phyloP scores from a whole-genome alignment of 2,797 vertebrate species.

The Limnodromus scolopaceus region DNA sequence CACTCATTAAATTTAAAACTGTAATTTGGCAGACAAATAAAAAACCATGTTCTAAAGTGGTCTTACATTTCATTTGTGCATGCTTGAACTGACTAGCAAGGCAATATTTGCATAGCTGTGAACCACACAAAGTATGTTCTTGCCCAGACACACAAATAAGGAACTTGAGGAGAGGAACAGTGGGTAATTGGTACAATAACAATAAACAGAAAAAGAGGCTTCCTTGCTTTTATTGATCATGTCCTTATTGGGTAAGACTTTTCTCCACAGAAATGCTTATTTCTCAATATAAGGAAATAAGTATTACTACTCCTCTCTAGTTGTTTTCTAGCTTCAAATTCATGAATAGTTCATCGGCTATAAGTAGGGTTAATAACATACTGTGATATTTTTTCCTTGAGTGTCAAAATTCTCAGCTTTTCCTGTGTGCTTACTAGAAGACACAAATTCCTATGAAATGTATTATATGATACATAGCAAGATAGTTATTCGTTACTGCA shows the following conservation, averaged over 20 bases:
- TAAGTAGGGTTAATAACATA: not conserved
- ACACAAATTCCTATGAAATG: not conserved
- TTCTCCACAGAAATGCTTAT: not conserved
- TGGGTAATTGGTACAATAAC: not conserved
- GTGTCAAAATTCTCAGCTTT: not conserved
- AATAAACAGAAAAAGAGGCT: not conserved
- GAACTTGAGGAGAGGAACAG: not conserved
- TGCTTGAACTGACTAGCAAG: not conserved
- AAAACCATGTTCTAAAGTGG: not conserved
- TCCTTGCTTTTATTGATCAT: not conserved
- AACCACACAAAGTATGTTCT: not conserved
- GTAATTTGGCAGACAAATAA: not conserved
- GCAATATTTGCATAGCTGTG: not conserved
- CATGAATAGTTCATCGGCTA: not conserved
- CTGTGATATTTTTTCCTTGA: not conserved
- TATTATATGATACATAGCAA: not conserved
- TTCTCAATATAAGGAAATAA: not conserved
- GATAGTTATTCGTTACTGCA: constrained; percentile 20
- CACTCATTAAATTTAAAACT: not conserved
- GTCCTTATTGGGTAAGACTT: not conserved
- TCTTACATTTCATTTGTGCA: not conserved
- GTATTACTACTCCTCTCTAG: not conserved
- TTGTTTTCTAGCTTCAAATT: not conserved
- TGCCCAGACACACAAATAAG: not conserved
- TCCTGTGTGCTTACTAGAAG: not conserved